Percentiles rank a stretch among this genome's conserved stretches.
Evolutionary conservation across 2,888 invertebrate genomes (phyloP).

Genomic region (Aquatica leii): DNA sequence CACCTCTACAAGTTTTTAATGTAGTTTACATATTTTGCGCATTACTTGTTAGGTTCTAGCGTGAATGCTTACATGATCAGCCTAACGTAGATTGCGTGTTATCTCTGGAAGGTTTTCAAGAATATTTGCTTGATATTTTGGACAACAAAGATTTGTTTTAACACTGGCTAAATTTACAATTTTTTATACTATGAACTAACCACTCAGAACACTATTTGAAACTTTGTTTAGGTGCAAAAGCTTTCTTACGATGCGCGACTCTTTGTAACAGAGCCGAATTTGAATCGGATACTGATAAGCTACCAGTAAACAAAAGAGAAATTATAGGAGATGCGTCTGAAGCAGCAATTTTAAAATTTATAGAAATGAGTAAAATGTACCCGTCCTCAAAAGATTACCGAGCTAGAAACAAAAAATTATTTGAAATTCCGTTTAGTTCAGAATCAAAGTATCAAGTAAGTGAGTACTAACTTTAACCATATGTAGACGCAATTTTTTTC

Average conservation of each 20-base stretch:
- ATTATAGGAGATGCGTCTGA: slow-evolving; percentile 76
- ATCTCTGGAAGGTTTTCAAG: too few relatives aligned
- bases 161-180: too few relatives aligned
- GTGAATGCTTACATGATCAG: too few relatives aligned
- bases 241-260: slow-evolving; percentile 64
- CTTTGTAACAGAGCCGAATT: slow-evolving; percentile 81
- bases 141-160: too few relatives aligned
- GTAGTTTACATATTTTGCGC: too few relatives aligned
- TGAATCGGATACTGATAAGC: slow-evolving; percentile 48
- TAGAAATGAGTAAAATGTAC: slow-evolving; percentile 64
- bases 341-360: slow-evolving; percentile 73
- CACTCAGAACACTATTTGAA: too few relatives aligned
- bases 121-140: too few relatives aligned
- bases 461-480: background rate
- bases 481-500: background rate
- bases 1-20: too few relatives aligned
- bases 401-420: slow-evolving; percentile 64
- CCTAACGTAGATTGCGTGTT: too few relatives aligned
- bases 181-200: too few relatives aligned
- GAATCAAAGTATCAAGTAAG: slow-evolving; percentile 72
- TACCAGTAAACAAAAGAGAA: slow-evolving; percentile 64
- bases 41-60: too few relatives aligned
- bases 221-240: too few relatives aligned
- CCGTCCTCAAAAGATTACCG: slow-evolving; percentile 54
- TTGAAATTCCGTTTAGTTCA: slow-evolving; percentile 74